phyloP scores from a whole-genome alignment of 2,113 vertebrate genomes.

The Henicopernis longicauda region DNA sequence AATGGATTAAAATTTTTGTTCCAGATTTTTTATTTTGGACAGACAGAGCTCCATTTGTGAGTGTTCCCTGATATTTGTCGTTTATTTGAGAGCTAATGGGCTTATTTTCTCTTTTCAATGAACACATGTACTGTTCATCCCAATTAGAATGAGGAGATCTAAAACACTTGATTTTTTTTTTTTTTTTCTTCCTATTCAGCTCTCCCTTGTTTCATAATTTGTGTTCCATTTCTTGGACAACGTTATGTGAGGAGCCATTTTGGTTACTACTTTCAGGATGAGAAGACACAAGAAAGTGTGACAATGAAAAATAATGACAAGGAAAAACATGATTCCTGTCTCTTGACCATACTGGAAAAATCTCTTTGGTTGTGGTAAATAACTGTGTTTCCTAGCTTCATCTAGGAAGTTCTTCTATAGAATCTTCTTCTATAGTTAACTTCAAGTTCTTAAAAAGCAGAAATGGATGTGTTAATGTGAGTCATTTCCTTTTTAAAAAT shows the following conservation, averaged over 20 bases:
- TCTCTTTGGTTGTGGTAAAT: neutral
- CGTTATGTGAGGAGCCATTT: neutral
- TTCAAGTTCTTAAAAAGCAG: neutral
- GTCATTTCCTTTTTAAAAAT: neutral
- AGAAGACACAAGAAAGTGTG: neutral
- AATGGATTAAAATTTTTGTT: neutral
- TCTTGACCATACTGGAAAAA: neutral
- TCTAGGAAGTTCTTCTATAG: neutral
- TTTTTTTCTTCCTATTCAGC: neutral
- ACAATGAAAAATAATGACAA: neutral
- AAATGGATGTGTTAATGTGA: neutral
- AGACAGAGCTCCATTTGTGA: constrained; percentile 19
- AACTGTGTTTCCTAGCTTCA: neutral
- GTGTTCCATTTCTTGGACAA: constrained; percentile 22
- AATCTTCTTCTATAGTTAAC: neutral
- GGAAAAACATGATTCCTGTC: neutral
- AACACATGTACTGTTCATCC: constrained; percentile 28
- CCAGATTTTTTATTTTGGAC: neutral
- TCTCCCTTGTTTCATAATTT: constrained; percentile 26
- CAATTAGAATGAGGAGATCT: constrained; percentile 25
- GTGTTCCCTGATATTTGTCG: constrained; percentile 5
- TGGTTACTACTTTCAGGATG: neutral
- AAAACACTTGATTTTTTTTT: neutral
- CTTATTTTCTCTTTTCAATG: constrained; percentile 39
- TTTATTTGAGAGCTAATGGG: constrained; percentile 32